A percentile compares a stretch with the other conserved stretches of the same genome.
Evolutionary conservation across 2,888 invertebrate genomes (phyloP).

Genomic region (Sinelater perroti): DNA sequence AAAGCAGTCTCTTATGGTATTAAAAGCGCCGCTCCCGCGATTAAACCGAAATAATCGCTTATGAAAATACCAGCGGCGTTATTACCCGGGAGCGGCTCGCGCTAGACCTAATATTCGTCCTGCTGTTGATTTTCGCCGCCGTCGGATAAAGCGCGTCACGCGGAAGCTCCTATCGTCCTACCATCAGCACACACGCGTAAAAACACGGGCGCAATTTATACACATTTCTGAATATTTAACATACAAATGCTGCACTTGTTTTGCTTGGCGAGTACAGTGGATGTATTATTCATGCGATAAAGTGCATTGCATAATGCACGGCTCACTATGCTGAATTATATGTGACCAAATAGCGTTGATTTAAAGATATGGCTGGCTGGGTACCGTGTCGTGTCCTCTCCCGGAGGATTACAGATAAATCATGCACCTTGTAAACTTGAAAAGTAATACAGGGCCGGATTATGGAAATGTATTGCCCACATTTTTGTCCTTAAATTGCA

Average conservation of each 20-base stretch:
- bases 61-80: slow-evolving; percentile 57
- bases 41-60: slow-evolving; percentile 58
- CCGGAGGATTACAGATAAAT: too few species aligned
- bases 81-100: slow-evolving; percentile 51
- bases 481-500: too few species aligned
- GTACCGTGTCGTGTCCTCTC: too few species aligned
- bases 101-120: slow-evolving; percentile 47
- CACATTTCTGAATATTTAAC: slow-evolving; percentile 8
- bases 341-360: slow-evolving; percentile 2
- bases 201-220: neutral
- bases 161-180: slow-evolving; percentile 22
- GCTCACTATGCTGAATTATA: slow-evolving; percentile 6
- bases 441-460: too few species aligned
- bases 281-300: slow-evolving; percentile 4
- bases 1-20: slow-evolving; percentile 58
- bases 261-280: neutral
- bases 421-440: too few species aligned
- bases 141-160: slow-evolving; percentile 30
- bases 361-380: too few species aligned
- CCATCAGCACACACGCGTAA: slow-evolving; percentile 6
- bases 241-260: neutral
- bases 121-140: slow-evolving; percentile 47
- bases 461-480: too few species aligned
- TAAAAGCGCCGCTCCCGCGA: slow-evolving; percentile 56
- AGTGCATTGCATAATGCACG: slow-evolving; percentile 13